These are phyloP conservation scores for Drosophila busckii DNA, from an alignment of 1,140 invertebrate species.

Conservation along the genomic window DNA sequence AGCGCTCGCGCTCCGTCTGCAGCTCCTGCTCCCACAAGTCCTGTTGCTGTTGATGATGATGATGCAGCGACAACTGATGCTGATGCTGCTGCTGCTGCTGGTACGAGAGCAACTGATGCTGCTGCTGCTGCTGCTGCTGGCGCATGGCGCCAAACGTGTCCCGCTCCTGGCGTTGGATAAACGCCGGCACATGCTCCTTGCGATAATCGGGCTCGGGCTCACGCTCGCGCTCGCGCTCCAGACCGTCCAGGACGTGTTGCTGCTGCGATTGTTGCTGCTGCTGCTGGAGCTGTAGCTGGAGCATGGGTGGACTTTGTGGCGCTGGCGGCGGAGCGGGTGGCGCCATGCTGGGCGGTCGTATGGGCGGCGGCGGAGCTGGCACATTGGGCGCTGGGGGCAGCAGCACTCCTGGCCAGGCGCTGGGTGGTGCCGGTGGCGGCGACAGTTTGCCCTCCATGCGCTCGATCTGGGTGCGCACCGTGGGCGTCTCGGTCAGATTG, in stretches of 20 bases:
- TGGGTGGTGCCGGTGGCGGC: conserved; percentile 79
- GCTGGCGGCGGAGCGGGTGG: conserved; percentile 86
- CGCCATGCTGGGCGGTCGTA: conserved; percentile 76
- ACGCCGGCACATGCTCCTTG: conserved; percentile 82
- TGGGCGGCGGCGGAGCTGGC: conserved; percentile 77
- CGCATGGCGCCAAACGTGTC: conserved; percentile 82
- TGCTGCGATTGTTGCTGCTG: conserved; percentile 4
- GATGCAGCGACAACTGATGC: not conserved
- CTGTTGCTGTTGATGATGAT: conserved; percentile 48
- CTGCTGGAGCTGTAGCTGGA: conserved; percentile 19
- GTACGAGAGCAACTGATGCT: conserved; percentile 13
- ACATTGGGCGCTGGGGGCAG: conserved; percentile 81
- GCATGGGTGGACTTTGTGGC: conserved; percentile 82
- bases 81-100: conserved; percentile 16
- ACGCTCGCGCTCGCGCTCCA: conserved; percentile 5
- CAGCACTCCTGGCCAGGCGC: conserved; percentile 82
- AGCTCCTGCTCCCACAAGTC: conserved; percentile 60
- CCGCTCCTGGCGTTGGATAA: conserved; percentile 85
- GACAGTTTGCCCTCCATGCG: conserved; percentile 79
- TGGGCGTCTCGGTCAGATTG: conserved; percentile 28
- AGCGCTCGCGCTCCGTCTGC: conserved; percentile 58
- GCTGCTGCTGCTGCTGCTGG: conserved; percentile 12
- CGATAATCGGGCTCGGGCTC: conserved; percentile 65
- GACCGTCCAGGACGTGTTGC: too few species aligned
- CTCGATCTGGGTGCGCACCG: conserved; percentile 77